Base-by-base conservation (phyloP, 2,888 invertebrate species). In the Theristus sp. region DNA sequence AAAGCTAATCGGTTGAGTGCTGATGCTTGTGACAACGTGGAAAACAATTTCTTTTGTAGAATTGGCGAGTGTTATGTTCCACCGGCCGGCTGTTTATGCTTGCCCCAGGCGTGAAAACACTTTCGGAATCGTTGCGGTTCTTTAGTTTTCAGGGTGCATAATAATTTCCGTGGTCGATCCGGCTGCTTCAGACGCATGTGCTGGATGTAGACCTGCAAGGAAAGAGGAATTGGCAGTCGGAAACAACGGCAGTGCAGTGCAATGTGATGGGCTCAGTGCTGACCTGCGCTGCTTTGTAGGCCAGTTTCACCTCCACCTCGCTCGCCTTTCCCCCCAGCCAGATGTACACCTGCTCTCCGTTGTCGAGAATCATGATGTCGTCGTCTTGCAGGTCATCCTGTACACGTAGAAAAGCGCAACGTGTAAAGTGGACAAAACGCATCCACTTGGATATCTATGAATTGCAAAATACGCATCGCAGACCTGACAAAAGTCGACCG, bases 281-380 rank as follows among this genome's bases (percentile, higher is more conserved):
- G 79, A 89, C 89, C 82, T 93, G 93, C 63, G 91, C 96, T 64
- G 94, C 94, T 79, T 98, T 96, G 75, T 89, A 93, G 0, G 96
- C 93, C 60, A 99, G 80, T 78, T 99, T 99, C 62, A 94, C 90
- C 79, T 99, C 98, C 2, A 99, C 94, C 78, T 99, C 96, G 62
- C 91, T 91, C 72, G 94, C 91, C 68, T 86, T 85, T 61, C 90
- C 84, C 17, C 98, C 98, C 60, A 96, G 81, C 98, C 98, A 98
- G 60, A 98, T 80, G 78, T 91, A 98, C 61, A 98, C 89, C 77
- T 93, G 89, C 69, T 89, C 87, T 2, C 98, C 98, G 74, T 91
- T 96, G 77, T 99, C 98, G 67, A 98, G 80, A 67, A 98, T 89
- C 98, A 98, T 98, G 47, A 98, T 94, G 76, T 99, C 98, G 75